A percentile compares a stretch with the other conserved stretches of the same genome.
phyloP scores from a whole-genome alignment of 2,797 vertebrate species.

The Pagetopsis macropterus region DNA sequence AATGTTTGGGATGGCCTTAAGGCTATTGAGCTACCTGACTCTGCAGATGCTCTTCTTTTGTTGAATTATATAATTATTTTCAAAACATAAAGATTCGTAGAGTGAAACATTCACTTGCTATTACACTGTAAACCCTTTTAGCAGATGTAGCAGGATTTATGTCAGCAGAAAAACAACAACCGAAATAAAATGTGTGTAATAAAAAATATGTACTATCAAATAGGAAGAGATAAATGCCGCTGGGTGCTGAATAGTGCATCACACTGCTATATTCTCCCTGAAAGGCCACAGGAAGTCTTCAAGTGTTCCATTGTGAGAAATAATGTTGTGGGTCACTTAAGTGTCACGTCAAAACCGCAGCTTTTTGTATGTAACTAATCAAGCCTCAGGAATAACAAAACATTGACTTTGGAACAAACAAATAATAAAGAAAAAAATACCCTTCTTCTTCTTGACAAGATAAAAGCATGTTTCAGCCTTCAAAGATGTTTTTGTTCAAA shows the following conservation, averaged over 20 bases:
- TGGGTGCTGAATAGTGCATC: constrained; percentile 17
- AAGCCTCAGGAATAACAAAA: constrained; percentile 24
- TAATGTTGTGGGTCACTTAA: constrained; percentile 4
- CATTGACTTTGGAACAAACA: constrained; percentile 17
- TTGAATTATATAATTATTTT: constrained; percentile 18
- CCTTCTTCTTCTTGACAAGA: constrained; percentile 10
- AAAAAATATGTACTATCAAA: constrained; percentile 14
- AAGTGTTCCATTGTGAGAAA: constrained; percentile 16
- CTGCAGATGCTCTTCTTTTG: constrained; percentile 13
- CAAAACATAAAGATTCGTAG: constrained; percentile 7
- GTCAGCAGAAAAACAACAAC: constrained; percentile 2
- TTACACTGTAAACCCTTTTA: background rate
- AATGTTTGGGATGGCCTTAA: constrained; percentile 64
- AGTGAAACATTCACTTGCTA: constrained; percentile 12
- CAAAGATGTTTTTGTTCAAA: constrained; percentile 21
- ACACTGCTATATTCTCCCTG: constrained; percentile 1
- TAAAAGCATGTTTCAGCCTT: constrained; percentile 24
- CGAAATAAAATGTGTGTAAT: background rate
- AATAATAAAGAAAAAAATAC: constrained; percentile 17
- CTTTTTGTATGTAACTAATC: constrained; percentile 6
- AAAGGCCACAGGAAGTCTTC: constrained; percentile 28
- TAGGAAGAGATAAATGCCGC: constrained; percentile 18
- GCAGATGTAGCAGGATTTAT: constrained; percentile 14
- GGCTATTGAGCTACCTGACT: constrained; percentile 33
- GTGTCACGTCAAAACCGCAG: constrained; percentile 1